Evolutionary conservation across 2,113 vertebrate species (phyloP).

Genomic region (Myotis lucifugus): DNA sequence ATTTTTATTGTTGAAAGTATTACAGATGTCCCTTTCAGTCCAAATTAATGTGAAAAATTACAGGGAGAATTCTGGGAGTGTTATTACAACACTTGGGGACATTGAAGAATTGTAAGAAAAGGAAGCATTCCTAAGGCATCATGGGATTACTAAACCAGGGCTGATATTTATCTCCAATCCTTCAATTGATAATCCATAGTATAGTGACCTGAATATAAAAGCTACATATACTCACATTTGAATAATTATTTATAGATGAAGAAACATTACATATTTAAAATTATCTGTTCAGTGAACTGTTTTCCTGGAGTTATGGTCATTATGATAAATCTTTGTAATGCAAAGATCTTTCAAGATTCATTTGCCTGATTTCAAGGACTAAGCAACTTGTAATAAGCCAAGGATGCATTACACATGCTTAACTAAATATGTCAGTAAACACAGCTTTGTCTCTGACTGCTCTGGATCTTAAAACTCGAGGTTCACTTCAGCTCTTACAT

Average conservation of each 20-base stretch:
- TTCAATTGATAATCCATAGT: neutral
- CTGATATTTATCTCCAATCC: neutral
- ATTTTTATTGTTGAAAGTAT: no score
- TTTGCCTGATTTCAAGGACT: neutral
- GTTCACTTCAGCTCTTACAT: neutral
- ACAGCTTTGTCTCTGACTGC: neutral
- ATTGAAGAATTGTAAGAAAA: neutral
- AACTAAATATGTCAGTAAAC: neutral
- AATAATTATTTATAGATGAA: neutral
- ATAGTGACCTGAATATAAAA: neutral
- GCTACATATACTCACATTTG: neutral
- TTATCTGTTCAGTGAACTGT: neutral
- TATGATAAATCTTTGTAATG: neutral
- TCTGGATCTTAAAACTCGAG: neutral
- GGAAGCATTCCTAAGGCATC: neutral
- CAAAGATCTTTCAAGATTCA: neutral
- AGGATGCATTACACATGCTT: neutral
- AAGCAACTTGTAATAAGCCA: neutral
- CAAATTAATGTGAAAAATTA: neutral
- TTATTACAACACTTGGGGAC: neutral
- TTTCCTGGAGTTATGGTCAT: neutral
- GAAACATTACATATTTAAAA: neutral
- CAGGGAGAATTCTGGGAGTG: neutral
- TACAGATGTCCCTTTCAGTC: neutral
- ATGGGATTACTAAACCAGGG: neutral